phyloP scores from a whole-genome alignment of 2,113 vertebrate genomes.

The Cebus imitator region DNA sequence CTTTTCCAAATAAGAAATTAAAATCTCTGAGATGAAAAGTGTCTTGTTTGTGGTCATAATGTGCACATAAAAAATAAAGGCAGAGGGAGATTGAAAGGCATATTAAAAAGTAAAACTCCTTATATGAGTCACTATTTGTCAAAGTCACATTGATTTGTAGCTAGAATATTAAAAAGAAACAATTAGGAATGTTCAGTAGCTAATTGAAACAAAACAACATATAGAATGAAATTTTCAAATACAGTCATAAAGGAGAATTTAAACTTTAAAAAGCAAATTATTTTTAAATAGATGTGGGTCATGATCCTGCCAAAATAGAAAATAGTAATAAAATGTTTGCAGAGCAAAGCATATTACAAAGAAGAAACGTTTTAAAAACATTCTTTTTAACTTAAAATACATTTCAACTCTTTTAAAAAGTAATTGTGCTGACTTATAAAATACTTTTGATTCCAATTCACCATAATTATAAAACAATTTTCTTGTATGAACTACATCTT shows the following conservation, averaged over 20 bases:
- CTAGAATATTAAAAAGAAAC: background rate
- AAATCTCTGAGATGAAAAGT: background rate
- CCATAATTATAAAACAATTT: slow-evolving; percentile 43
- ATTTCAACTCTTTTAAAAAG: background rate
- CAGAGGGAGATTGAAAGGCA: background rate
- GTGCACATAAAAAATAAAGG: background rate
- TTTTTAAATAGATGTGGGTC: background rate
- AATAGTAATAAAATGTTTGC: background rate
- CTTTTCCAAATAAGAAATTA: background rate
- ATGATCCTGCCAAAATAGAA: background rate
- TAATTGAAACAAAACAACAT: background rate
- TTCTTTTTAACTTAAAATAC: background rate
- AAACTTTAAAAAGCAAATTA: slow-evolving; percentile 3
- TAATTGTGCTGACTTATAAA: slow-evolving; percentile 37
- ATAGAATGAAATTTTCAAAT: background rate
- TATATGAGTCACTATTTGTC: background rate
- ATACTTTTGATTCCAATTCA: slow-evolving; percentile 1
- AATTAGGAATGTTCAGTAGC: background rate
- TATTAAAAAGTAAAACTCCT: background rate
- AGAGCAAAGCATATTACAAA: background rate
- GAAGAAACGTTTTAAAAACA: background rate
- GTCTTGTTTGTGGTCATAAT: background rate
- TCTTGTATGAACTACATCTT: background rate
- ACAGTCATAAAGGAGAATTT: background rate
- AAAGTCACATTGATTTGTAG: background rate